phyloP scores from a whole-genome alignment of 2,113 vertebrate genomes.

The Haemorhous mexicanus region DNA sequence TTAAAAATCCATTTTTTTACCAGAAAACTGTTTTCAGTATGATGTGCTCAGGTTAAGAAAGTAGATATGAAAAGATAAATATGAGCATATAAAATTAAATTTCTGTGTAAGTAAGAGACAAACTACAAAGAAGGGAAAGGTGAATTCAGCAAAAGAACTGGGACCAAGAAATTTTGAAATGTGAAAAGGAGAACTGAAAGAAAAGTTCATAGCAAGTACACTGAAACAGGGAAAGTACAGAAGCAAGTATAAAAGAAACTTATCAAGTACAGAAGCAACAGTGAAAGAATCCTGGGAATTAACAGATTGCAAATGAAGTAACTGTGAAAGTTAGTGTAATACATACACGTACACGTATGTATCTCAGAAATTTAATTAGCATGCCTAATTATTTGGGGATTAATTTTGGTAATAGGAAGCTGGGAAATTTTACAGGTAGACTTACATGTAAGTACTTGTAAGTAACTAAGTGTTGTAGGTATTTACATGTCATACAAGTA shows the following conservation, averaged over 20 bases:
- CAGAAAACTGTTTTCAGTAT: neutral
- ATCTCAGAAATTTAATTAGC: neutral
- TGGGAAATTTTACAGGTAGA: neutral
- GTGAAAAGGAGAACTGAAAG: neutral
- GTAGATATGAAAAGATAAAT: neutral
- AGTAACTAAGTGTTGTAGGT: neutral
- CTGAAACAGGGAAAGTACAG: no score
- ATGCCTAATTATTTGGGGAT: neutral
- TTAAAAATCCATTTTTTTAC: neutral
- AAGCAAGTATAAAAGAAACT: no score
- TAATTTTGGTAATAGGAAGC: neutral
- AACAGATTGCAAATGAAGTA: neutral
- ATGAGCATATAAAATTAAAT: neutral
- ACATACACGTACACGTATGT: rapidly evolving
- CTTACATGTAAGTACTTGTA: neutral
- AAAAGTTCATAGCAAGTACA: neutral
- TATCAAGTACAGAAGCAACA: neutral
- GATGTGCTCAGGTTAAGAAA: neutral
- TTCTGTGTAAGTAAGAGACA: neutral
- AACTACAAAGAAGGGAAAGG: neutral
- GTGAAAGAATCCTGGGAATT: neutral
- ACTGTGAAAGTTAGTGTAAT: neutral
- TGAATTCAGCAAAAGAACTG: neutral
- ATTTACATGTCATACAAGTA: neutral
- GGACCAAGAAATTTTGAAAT: neutral